A percentile compares a stretch with the other conserved stretches of the same genome.
Evolutionary conservation across 1,140 invertebrate species (phyloP).

Genomic region (Meloidogyne hapla): DNA sequence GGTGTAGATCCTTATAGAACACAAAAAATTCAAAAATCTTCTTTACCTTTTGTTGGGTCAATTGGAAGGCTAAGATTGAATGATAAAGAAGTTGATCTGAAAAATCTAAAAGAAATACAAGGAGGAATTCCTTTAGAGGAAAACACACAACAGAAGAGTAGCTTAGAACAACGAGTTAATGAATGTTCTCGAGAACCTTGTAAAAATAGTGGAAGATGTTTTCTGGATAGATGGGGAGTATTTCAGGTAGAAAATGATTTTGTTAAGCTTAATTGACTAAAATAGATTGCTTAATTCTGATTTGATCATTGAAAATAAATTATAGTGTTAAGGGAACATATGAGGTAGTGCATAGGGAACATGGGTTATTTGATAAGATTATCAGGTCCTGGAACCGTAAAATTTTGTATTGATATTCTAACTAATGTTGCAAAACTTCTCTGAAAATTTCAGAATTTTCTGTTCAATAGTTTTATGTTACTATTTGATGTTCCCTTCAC

Average conservation of each 20-base stretch:
- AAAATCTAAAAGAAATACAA: not conserved
- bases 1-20: conserved; percentile 10
- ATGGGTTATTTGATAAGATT: no score
- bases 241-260: not conserved
- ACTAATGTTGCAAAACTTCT: no score
- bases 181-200: conserved; percentile 37
- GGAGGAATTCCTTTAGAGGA: not conserved
- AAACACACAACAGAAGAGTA: not conserved
- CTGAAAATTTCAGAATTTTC: no score
- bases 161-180: conserved; percentile 21
- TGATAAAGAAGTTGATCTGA: conserved; percentile 8
- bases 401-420: no score
- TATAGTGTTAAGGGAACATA: not conserved
- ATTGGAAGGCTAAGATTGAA: conserved; percentile 40
- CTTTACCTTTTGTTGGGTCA: conserved; percentile 32
- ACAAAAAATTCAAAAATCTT: conserved; percentile 11
- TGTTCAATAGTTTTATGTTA: no score
- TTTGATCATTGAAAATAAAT: no score
- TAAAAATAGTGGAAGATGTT: conserved; percentile 21
- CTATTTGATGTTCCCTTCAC: not conserved
- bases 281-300: no score
- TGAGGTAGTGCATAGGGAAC: not conserved
- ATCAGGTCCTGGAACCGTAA: no score
- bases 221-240: conserved; percentile 11
- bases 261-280: no score